phyloP scores from a whole-genome alignment of 2,797 vertebrate species.

The Pagetopsis macropterus region DNA sequence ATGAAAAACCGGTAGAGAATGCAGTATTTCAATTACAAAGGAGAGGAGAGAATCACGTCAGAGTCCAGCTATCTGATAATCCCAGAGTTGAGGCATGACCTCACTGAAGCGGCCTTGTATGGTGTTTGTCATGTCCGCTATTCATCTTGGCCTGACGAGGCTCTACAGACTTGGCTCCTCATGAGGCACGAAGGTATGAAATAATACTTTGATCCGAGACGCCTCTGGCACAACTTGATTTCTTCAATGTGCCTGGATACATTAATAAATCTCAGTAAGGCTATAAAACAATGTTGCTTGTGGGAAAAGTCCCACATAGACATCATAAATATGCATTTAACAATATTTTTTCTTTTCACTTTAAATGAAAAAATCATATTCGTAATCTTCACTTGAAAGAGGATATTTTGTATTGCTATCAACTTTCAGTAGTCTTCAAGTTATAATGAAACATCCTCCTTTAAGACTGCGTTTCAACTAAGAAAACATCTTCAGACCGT shows the following conservation, averaged over 20 bases:
- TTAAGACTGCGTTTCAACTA: not conserved
- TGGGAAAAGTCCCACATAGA: not conserved
- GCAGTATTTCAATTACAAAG: conserved; percentile 34
- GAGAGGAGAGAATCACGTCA: conserved; percentile 52
- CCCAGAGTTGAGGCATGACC: conserved; percentile 51
- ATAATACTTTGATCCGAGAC: conserved; percentile 47
- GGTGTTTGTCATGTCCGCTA: conserved; percentile 46
- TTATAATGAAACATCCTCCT: not conserved
- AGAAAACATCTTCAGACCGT: not conserved
- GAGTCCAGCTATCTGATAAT: conserved; percentile 59
- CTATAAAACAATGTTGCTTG: conserved; percentile 12
- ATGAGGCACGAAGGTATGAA: conserved; percentile 45
- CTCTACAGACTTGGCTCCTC: conserved; percentile 37
- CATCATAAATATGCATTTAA: not conserved
- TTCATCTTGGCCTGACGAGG: conserved; percentile 47
- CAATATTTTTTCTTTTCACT: not conserved
- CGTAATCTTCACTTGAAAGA: not conserved
- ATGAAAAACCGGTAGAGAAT: conserved; percentile 46
- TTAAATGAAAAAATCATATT: not conserved
- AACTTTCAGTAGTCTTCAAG: conserved; percentile 3
- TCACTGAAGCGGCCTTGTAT: conserved; percentile 49
- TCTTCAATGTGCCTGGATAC: conserved; percentile 9
- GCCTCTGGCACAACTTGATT: conserved; percentile 10
- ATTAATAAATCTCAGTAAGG: not conserved
- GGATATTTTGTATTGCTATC: not conserved